Conservation (phyloP, 2,888 invertebrate species). For the Hypolimnas misippus region DNA sequence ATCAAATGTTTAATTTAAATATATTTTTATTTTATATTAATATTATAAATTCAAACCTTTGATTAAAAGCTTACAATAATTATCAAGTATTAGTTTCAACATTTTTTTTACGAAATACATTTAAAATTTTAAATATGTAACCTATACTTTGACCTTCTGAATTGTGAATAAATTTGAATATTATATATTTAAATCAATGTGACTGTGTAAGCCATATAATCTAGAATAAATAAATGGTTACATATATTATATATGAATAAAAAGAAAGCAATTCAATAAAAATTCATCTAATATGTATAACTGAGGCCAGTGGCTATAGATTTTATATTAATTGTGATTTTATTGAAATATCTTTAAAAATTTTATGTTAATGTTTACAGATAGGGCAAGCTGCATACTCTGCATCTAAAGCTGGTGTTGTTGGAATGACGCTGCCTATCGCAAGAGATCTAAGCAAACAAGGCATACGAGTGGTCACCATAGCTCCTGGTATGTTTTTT, state of each 20-base stretch:
- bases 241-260: background rate
- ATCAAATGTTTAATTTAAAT: too few species aligned
- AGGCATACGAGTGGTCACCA: conserved; percentile 92
- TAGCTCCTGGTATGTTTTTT: conserved; percentile 90
- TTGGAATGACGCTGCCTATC: conserved; percentile 97
- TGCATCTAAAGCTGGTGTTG: conserved; percentile 97
- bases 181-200: background rate
- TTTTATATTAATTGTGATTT: background rate
- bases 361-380: too few species aligned
- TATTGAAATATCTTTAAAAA: too few species aligned
- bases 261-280: too few species aligned
- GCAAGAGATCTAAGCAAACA: conserved; percentile 94
- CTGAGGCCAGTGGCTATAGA: too few species aligned
- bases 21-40: too few species aligned
- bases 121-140: background rate
- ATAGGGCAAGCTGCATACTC: conserved; percentile 98
- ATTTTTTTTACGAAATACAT: background rate
- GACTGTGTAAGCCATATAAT: too few species aligned
- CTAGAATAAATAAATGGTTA: too few species aligned
- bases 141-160: background rate
- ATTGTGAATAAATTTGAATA: background rate
- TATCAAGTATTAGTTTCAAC: too few species aligned
- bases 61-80: too few species aligned
- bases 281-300: too few species aligned
- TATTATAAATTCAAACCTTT: too few species aligned